Conservation (phyloP, 2,888 invertebrate species). For the Apodemia mormo region DNA sequence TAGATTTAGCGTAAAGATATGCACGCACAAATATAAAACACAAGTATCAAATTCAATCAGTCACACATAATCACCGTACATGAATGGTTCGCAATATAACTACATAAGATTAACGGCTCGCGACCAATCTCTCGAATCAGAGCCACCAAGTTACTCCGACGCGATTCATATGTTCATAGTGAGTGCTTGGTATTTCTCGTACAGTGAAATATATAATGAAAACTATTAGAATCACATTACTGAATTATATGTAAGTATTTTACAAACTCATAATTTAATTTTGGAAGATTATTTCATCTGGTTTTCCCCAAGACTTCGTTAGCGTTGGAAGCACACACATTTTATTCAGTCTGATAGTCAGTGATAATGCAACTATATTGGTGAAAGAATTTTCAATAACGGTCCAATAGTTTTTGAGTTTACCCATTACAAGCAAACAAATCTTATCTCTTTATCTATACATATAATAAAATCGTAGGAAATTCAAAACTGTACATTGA, state of each 20-base stretch:
- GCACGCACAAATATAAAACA: background rate
- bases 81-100: slow-evolving; percentile 39
- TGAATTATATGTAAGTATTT: slow-evolving; percentile 23
- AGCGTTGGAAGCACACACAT: too few relatives aligned
- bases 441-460: too few relatives aligned
- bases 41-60: slow-evolving; percentile 33
- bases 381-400: too few relatives aligned
- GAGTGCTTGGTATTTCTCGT: background rate
- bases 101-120: slow-evolving; percentile 31
- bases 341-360: too few relatives aligned
- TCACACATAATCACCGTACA: slow-evolving; percentile 21
- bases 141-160: background rate
- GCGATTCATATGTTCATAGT: background rate
- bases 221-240: slow-evolving; percentile 13
- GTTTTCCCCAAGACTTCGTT: too few relatives aligned
- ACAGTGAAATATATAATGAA: slow-evolving; percentile 21
- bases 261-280: slow-evolving; percentile 19
- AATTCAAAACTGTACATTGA: too few relatives aligned
- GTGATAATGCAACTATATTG: too few relatives aligned
- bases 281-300: too few relatives aligned
- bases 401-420: too few relatives aligned
- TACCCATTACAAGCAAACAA: too few relatives aligned
- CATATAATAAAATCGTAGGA: too few relatives aligned
- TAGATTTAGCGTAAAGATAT: background rate
- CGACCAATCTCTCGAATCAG: slow-evolving; percentile 34